A percentile compares a stretch with the other conserved stretches of the same genome.
Conservation (phyloP, 2,113 vertebrate species). For the Hippocampus guttulatus region DNA sequence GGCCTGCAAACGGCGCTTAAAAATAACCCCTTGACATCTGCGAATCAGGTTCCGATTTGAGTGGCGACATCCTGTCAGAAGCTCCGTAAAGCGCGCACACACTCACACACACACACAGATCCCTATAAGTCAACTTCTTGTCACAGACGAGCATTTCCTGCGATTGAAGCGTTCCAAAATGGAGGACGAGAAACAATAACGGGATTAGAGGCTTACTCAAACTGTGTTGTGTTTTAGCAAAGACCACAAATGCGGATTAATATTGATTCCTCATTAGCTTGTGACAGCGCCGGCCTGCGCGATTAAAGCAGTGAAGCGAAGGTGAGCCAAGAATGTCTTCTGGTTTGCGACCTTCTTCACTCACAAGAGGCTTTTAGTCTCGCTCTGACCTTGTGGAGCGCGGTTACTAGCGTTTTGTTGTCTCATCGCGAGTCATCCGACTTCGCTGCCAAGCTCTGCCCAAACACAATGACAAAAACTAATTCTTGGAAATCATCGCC, state of each 20-base stretch:
- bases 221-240: not conserved
- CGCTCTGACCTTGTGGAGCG: not conserved
- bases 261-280: not conserved
- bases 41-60: constrained; percentile 45
- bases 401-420: not conserved
- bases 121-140: constrained; percentile 4
- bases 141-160: constrained; percentile 45
- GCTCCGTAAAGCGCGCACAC: constrained; percentile 22
- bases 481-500: not conserved
- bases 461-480: not conserved
- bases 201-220: not conserved
- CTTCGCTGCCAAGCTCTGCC: not conserved
- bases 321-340: not conserved
- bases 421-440: not conserved
- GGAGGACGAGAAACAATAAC: constrained; percentile 30
- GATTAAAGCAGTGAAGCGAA: not conserved
- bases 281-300: not conserved
- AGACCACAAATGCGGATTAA: not conserved
- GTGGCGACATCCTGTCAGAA: constrained; percentile 48
- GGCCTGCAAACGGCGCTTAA: constrained; percentile 33
- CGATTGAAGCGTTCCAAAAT: constrained; percentile 31
- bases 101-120: constrained; percentile 6
- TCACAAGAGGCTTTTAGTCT: not conserved
- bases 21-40: constrained; percentile 47
- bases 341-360: not conserved